phyloP scores from a whole-genome alignment of 2,113 vertebrate genomes.

The Callocephalon fimbriatum region DNA sequence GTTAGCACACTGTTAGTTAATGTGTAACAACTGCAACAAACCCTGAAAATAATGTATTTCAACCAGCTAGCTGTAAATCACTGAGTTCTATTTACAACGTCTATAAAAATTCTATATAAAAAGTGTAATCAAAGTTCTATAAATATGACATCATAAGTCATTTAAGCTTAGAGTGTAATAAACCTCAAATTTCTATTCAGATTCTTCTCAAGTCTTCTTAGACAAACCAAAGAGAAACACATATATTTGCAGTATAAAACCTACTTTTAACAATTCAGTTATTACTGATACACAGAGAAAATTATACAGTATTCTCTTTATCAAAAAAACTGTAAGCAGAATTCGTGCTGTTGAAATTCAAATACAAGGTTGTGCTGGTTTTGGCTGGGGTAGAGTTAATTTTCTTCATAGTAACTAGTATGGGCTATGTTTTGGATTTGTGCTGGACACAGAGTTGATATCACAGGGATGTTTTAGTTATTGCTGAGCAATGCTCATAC shows the following conservation, averaged over 20 bases:
- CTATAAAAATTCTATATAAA: background rate
- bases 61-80: background rate
- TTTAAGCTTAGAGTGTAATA: background rate
- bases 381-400: background rate
- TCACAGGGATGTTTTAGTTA: background rate
- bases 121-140: background rate
- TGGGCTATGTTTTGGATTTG: background rate
- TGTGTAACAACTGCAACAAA: constrained; percentile 22
- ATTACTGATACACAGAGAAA: background rate
- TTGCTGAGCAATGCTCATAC: background rate
- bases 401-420: background rate
- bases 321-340: background rate
- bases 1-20: constrained; percentile 41
- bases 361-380: background rate
- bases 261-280: background rate
- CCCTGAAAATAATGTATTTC: background rate
- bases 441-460: background rate
- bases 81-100: background rate
- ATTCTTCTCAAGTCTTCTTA: background rate
- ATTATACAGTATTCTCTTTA: background rate
- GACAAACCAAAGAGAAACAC: background rate
- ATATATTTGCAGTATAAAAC: background rate
- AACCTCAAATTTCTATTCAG: background rate
- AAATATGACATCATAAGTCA: background rate
- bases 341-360: background rate